Base-by-base conservation (phyloP, 2,888 invertebrate species). In the Punctoribates punctum region DNA sequence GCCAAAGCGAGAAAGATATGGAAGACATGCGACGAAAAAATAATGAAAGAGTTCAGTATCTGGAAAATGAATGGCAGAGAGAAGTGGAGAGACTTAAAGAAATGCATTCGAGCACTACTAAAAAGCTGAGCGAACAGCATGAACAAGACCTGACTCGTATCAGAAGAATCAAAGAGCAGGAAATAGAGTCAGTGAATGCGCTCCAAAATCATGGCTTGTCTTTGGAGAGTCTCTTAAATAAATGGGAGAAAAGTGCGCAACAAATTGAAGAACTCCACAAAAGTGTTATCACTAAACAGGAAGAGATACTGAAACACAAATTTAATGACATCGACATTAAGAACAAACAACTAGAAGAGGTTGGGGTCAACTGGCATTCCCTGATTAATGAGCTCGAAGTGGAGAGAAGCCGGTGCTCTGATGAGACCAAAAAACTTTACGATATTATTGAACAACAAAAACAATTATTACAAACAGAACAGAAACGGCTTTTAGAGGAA, bases 361-460 rank as follows among this genome's bases (percentile, higher is more conserved):
- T 78, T 46, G 78, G 77, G 48, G 25, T 51, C 17, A 74, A 74
- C 15, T 78, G 78, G 78, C 51, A 54, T 15, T 20, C 70, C 46
- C 62, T 78, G 34, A 20, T 65, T 15, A 62, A 23, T 57, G 60
- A 77, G 17, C n/a, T 78, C 6, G 51, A 77, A 27, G 15, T n/a
- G 8, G 75, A 77, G n/a, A 42, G 65, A 13, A 46, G 27, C 23
- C 25, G 73, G 13, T 34, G 38, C 20, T 27, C 23, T 29, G 75
- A 75, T 23, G 38, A 90, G 75, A 87, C 90, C 8, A 88, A 88
- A 60, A 89, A 91, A 78, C 87, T 94, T 74, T 92, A 93, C 82
- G 90, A 91, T 34, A 34, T 62, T 23, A 76, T 78, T 48, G 78
- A 76, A 48, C 27, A 38, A 23, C 62, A 48, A 62, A 74, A 65